These are phyloP conservation scores for Phodopus roborovskii DNA, from an alignment of 2,113 vertebrate genomes.

Conservation along the genomic window DNA sequence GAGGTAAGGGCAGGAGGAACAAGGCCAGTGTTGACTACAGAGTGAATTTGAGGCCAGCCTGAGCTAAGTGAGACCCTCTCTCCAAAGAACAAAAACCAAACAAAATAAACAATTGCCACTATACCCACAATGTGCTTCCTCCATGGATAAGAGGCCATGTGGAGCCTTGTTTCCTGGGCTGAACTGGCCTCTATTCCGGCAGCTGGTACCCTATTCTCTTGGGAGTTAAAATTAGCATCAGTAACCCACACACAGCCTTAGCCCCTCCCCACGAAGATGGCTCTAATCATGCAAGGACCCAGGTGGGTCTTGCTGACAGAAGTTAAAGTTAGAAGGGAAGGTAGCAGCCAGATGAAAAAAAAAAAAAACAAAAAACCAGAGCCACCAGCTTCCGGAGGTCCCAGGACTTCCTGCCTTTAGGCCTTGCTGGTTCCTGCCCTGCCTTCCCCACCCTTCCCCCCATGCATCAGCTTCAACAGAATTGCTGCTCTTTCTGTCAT, in stretches of 20 bases:
- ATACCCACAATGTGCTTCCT: conserved; percentile 30
- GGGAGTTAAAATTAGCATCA: conserved; percentile 78
- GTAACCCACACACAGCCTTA: neutral
- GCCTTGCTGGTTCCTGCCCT: conserved; percentile 71
- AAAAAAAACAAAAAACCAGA: conserved; percentile 57
- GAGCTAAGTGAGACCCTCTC: neutral
- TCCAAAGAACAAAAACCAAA: neutral
- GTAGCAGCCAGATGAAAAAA: conserved; percentile 70
- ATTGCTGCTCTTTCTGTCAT: conserved; percentile 76
- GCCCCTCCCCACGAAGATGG: conserved; percentile 7
- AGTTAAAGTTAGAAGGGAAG: conserved; percentile 82
- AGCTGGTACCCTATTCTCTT: conserved; percentile 44
- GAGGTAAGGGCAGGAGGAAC: neutral
- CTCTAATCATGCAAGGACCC: conserved; percentile 71
- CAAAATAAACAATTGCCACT: neutral
- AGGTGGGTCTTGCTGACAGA: conserved; percentile 79
- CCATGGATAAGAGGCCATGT: neutral
- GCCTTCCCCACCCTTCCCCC: conserved; percentile 41
- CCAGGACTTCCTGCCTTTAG: conserved; percentile 79
- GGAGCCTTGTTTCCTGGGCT: conserved; percentile 20
- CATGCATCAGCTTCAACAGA: conserved; percentile 66
- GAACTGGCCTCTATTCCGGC: neutral
- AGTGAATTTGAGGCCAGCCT: neutral
- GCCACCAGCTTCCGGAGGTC: conserved; percentile 78
- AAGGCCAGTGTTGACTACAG: neutral